Conservation (phyloP, 2,113 vertebrate genomes). For the Pan troglodytes region NHGRI_mPanTro3-v2.1_pri NC_072398.2:138841001-138841500, state of each 20-base stretch:
- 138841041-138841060: no score
- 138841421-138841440: constrained; percentile 10
- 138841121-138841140: constrained; percentile 19
- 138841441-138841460: neutral
- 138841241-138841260: constrained; percentile 5
- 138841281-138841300: neutral
- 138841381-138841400: neutral
- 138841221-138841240: neutral
- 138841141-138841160: neutral
- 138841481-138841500: neutral
- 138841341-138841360: neutral
- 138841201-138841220: neutral
- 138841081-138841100: neutral
- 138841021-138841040: no score
- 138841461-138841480: neutral
- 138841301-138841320: constrained; percentile 5
- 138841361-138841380: neutral
- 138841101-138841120: neutral
- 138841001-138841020: no score
- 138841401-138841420: neutral
- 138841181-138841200: neutral
- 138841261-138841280: neutral
- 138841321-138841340: neutral
- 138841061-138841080: neutral
- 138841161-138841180: constrained; percentile 13